Percentiles rank a stretch among this genome's conserved stretches.
phyloP scores from a whole-genome alignment of 2,797 vertebrate species.

The Tragopan temminckii region DNA sequence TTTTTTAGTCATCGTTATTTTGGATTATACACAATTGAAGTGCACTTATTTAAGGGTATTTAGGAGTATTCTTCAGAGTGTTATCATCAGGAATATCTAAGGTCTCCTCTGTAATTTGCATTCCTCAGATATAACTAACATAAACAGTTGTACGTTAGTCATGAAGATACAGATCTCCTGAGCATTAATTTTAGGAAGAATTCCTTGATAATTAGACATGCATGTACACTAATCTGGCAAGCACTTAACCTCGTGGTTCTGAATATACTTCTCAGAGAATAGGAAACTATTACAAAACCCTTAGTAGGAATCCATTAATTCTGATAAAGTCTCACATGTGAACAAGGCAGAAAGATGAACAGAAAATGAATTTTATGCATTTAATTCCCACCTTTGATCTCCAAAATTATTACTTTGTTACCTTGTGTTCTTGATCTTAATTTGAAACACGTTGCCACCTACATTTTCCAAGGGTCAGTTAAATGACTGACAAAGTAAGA shows the following conservation, averaged over 20 bases:
- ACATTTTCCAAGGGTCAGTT: conserved; percentile 49
- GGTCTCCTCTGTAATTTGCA: background rate
- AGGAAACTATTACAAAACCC: background rate
- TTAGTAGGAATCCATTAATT: background rate
- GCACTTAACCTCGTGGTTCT: background rate
- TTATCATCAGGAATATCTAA: background rate
- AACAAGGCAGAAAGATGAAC: background rate
- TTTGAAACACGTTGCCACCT: background rate
- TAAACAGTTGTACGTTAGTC: background rate
- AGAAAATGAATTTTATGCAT: background rate
- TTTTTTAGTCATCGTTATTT: background rate
- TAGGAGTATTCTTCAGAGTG: background rate
- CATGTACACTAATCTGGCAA: background rate
- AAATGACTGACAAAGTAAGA: conserved; percentile 42
- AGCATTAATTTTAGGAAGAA: background rate
- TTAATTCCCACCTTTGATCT: background rate
- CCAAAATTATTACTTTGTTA: background rate
- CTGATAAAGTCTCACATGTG: background rate
- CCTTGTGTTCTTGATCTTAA: background rate
- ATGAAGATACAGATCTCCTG: background rate
- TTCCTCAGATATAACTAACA: background rate
- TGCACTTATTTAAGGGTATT: background rate
- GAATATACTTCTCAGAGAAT: background rate
- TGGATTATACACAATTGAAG: background rate
- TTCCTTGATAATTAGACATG: background rate